Evolutionary conservation across 2,888 invertebrate genomes (phyloP), one percentile per base, ranked within the genome.

Genomic region (Ceraclea dissimilis): DNA sequence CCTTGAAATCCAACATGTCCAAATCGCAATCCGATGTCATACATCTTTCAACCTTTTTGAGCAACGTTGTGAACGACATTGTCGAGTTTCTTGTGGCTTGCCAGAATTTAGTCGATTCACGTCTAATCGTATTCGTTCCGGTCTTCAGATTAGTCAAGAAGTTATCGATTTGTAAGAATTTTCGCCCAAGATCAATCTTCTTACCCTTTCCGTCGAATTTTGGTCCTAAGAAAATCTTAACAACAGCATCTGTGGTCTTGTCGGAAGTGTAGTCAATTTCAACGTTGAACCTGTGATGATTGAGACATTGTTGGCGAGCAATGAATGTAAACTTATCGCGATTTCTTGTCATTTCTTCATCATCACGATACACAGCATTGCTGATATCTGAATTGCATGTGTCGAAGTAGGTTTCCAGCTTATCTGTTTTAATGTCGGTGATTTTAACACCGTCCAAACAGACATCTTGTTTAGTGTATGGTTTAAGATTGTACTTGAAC

Each of bases 141-240:
- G 63, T 65, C 49, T 71, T 67, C 61, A 75, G 74, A 44, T 78
- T 71, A 58, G 74, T 67, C 26, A 71, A 63, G 68, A 82, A 82
- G 61, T 78, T 72, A 64, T 85, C 84, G 8, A 84, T 65, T 64
- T 78, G 70, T 63, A 79, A 76, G 68, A 83, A 83, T 68, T 79
- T 80, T n/a, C 75, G 65, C 20, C 56, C 22, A 20, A 60, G 73
- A 62, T 81, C 79, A 50, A 83, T 73, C 19, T 78, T 67, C 33
- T 77, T 76, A 49, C 79, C 79, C 49, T 79, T 79, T 52, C 76
- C 66, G 58, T 80, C 68, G 66, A 78, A 77, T 69, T 85, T 86
- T 1, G 88, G 88, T 67, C 85, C 87, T 61, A 86, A 69, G 76
- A 81, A 88, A 2, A 84, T 70, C 60, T 84, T 82, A 2, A 88